Evolutionary conservation across 92 coral and sea anemone genomes (phyloP).

Genomic region (Porites divaricata): DNA sequence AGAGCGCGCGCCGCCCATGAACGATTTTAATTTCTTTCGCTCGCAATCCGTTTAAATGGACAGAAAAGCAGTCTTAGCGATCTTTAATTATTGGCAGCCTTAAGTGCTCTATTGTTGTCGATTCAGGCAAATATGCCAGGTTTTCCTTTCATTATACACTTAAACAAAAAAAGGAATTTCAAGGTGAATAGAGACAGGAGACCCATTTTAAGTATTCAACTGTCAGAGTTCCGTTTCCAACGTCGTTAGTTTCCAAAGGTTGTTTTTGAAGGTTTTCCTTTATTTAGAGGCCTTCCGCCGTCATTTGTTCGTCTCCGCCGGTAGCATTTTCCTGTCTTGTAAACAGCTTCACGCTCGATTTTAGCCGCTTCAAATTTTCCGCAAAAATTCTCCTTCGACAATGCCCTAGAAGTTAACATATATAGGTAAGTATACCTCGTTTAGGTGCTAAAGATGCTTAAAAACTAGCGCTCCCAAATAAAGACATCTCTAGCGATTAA

Average conservation of each 20-base stretch:
- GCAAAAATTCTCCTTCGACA: neutral
- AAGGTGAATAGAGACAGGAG: slow-evolving; percentile 19
- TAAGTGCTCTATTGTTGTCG: slow-evolving; percentile 38
- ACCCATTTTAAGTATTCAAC: slow-evolving; percentile 33
- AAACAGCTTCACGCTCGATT: neutral
- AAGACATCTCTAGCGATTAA: neutral
- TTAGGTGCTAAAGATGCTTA: neutral
- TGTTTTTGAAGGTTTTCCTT: neutral
- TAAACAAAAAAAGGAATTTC: slow-evolving; percentile 35
- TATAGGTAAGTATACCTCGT: neutral
- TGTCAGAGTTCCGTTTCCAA: slow-evolving; percentile 25
- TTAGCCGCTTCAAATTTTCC: neutral
- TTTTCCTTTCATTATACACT: slow-evolving; percentile 32
- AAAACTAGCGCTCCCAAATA: neutral
- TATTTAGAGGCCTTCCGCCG: slow-evolving; percentile 2
- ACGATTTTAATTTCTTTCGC: slow-evolving; percentile 4
- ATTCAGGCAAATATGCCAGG: slow-evolving; percentile 24
- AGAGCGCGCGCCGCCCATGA: neutral
- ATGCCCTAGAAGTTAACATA: neutral
- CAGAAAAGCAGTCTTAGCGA: neutral
- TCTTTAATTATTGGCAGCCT: slow-evolving; percentile 24
- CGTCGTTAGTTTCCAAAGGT: slow-evolving; percentile 15
- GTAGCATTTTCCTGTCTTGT: neutral
- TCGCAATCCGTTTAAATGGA: slow-evolving; percentile 17
- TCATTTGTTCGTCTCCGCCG: neutral